A percentile compares a stretch with the other conserved stretches of the same genome.
Conservation (phyloP, 35 echinoderm and acorn worm genomes). For the Acanthaster planci region DNA sequence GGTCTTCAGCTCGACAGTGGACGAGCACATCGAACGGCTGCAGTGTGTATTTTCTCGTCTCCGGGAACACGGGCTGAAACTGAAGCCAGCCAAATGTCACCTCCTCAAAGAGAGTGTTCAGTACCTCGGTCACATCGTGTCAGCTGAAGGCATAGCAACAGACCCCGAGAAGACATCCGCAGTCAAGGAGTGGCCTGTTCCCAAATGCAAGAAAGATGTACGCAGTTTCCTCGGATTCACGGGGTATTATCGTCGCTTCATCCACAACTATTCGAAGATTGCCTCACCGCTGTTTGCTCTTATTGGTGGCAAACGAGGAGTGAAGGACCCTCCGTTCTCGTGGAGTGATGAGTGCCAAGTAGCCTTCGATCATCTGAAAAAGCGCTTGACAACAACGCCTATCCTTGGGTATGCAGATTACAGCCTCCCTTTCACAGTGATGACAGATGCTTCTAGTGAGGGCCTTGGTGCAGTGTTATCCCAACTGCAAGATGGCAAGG, state of each 20-base stretch:
- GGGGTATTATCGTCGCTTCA: background rate
- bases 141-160: too few relatives aligned
- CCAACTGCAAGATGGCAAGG: too few relatives aligned
- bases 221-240: constrained; percentile 19
- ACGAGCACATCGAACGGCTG: background rate
- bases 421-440: too few relatives aligned
- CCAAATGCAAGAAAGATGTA: constrained; percentile 16
- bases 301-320: too few relatives aligned
- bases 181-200: background rate
- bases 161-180: constrained; percentile 17
- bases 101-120: constrained; percentile 2
- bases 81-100: constrained; percentile 32
- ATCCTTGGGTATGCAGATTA: too few relatives aligned
- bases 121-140: constrained; percentile 34
- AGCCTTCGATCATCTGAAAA: too few relatives aligned
- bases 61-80: constrained; percentile 24
- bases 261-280: constrained; percentile 15
- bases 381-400: too few relatives aligned
- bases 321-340: too few relatives aligned
- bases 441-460: too few relatives aligned
- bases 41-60: constrained; percentile 6
- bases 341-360: too few relatives aligned
- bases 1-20: background rate
- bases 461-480: too few relatives aligned
- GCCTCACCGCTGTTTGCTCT: constrained; percentile 12